These are phyloP conservation scores for Napeogenes inachia DNA, from an alignment of 2,888 invertebrate genomes.

Conservation along the genomic window DNA sequence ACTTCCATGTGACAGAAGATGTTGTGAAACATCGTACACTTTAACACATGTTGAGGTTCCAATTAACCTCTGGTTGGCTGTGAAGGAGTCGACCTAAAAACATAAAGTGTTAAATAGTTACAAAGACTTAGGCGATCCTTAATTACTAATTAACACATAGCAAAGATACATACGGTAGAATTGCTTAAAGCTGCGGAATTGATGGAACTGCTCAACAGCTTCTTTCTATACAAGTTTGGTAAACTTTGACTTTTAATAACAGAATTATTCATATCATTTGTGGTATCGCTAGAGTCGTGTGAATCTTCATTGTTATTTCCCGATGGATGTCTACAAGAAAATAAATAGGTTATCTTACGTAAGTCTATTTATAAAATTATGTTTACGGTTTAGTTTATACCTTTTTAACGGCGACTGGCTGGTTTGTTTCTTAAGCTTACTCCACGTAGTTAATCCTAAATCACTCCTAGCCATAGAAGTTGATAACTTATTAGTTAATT, in stretches of 20 bases:
- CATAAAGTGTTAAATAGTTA: constrained; percentile 37
- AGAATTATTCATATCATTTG: constrained; percentile 77
- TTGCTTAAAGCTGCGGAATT: constrained; percentile 80
- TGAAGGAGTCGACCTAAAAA: constrained; percentile 72
- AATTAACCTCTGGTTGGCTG: constrained; percentile 65
- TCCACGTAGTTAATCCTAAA: constrained; percentile 92
- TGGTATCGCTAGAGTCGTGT: constrained; percentile 72
- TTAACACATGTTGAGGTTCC: constrained; percentile 69
- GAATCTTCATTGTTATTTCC: constrained; percentile 84
- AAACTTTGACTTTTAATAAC: constrained; percentile 86
- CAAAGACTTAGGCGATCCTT: constrained; percentile 19
- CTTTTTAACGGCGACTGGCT: constrained; percentile 81
- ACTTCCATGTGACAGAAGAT: constrained; percentile 62
- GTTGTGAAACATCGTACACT: constrained; percentile 71
- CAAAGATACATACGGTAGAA: constrained; percentile 79
- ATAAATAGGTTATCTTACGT: constrained; percentile 1
- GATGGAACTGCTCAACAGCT: constrained; percentile 70
- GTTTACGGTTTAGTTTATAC: constrained; percentile 47
- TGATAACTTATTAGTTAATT: constrained; percentile 77
- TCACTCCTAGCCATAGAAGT: constrained; percentile 92
- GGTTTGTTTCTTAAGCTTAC: constrained; percentile 86
- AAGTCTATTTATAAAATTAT: constrained; percentile 8
- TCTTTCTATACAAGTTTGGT: constrained; percentile 83
- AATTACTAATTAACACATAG: constrained; percentile 27
- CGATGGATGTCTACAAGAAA: constrained; percentile 81